Evolutionary conservation across 2,888 invertebrate species (phyloP).

Genomic region (Meghimatium bilineatum): DNA sequence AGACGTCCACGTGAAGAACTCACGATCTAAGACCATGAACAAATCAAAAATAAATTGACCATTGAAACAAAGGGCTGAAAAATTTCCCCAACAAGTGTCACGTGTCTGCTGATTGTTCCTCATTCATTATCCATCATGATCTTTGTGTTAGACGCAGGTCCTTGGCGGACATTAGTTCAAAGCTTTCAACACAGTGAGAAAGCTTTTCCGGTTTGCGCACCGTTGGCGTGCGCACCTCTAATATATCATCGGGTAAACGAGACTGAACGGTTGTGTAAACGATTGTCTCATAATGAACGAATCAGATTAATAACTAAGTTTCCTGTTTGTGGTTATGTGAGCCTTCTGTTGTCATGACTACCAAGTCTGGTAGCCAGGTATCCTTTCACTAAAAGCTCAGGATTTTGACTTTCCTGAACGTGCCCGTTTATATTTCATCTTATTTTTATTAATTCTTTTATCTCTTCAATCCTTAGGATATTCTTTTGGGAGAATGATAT

Average conservation of each 20-base stretch:
- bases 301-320: constrained; percentile 23
- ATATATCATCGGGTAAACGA: constrained; percentile 32
- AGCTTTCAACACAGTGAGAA: constrained; percentile 32
- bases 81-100: constrained; percentile 15
- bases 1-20: background rate
- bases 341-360: background rate
- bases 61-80: constrained; percentile 16
- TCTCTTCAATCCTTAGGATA: no score
- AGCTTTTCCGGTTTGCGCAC: constrained; percentile 33
- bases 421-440: background rate
- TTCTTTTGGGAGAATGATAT: no score
- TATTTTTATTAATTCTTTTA: no score
- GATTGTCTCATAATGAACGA: constrained; percentile 3
- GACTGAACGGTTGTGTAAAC: constrained; percentile 1
- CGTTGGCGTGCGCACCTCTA: constrained; percentile 25
- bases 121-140: constrained; percentile 37
- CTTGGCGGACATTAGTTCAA: background rate
- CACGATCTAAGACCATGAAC: background rate
- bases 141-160: background rate
- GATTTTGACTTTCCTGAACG: background rate
- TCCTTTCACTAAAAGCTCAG: background rate
- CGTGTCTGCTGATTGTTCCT: background rate
- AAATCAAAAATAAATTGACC: constrained; percentile 31
- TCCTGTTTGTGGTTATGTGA: constrained; percentile 24
- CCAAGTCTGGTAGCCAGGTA: background rate